Conservation (phyloP, 92 coral and sea anemone genomes). For the Nematostella vectensis region DNA sequence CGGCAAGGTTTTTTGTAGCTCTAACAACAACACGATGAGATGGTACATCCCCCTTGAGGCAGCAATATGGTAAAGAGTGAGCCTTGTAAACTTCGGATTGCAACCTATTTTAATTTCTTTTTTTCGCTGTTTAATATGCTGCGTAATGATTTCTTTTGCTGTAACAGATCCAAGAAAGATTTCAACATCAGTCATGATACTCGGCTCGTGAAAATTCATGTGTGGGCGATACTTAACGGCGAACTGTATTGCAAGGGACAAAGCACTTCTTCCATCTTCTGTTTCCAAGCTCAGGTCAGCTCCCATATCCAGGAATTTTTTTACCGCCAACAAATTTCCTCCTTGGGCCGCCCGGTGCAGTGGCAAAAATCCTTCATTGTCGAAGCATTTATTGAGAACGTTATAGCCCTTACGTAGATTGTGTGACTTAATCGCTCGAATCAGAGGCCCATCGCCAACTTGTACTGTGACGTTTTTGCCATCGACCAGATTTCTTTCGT, state of each 20-base stretch:
- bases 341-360: slow-evolving; percentile 77
- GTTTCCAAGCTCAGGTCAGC: slow-evolving; percentile 22
- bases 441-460: slow-evolving; percentile 19
- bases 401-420: slow-evolving; percentile 6
- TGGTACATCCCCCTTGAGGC: slow-evolving; percentile 31
- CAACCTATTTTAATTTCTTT: slow-evolving; percentile 17
- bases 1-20: slow-evolving; percentile 1
- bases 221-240: slow-evolving; percentile 27
- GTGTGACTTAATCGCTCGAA: slow-evolving; percentile 21
- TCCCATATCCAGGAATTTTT: slow-evolving; percentile 33
- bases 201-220: slow-evolving; percentile 18
- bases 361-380: slow-evolving; percentile 51
- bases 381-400: slow-evolving; percentile 41
- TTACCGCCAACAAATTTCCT: slow-evolving; percentile 35
- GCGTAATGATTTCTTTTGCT: slow-evolving; percentile 6
- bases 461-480: slow-evolving; percentile 6
- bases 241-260: slow-evolving; percentile 30
- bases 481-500: background rate
- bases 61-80: slow-evolving; percentile 18
- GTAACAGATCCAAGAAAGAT: slow-evolving; percentile 17
- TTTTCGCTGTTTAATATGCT: slow-evolving; percentile 2
- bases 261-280: slow-evolving; percentile 20
- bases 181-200: slow-evolving; percentile 13
- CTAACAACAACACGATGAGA: slow-evolving; percentile 5
- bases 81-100: background rate